Base-by-base conservation (phyloP, 2,113 vertebrate genomes). In the Callorhinus ursinus region DNA sequence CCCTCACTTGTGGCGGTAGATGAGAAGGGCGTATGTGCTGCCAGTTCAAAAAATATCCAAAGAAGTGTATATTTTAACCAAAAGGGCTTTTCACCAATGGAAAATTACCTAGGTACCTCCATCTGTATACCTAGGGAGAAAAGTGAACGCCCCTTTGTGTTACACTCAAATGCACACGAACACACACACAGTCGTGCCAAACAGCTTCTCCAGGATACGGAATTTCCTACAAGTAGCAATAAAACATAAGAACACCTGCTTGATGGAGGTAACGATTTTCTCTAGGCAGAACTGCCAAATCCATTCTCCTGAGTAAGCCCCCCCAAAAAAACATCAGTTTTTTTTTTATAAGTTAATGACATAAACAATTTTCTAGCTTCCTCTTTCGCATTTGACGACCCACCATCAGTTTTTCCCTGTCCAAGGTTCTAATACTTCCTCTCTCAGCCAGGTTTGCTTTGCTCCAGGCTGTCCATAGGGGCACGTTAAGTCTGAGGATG, bases 111-210 rank as follows among this genome's bases (percentile, higher is more conserved):
- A 36, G 19, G n/a, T 49, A 26, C 8, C 4, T 6, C 14, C 10
- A 24, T 53, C 21, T 12, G 19, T 26, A 61, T 4, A 72, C 15
- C 21, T 22, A 2, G 15, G 24, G 49, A 69, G 22, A 55, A 59
- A 63, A 71, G 12, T 0, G 2, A 22, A 11, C 3, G 11, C 1
- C 24, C 59, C 33, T 33, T 26, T 2, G 13, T 42, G 28, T 36
- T 21, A 15, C 18, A 7, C 18, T 83, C 0, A 21, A 1, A 57
- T 2, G 55, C 1, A 65, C 6, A 72, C 19, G 0, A 53, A 53
- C 33, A 16, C 21, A 74, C 2, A 42, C 53, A 19, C 5, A 0
- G 13, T 55, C 18, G 14, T 2, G 55, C 39, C 42, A 71, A 63
- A 63, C 7, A 21, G 39, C 13, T 22, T 57, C 33, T 65, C 59